Percentiles rank a stretch among this genome's conserved stretches.
Conservation (phyloP, 2,797 vertebrate genomes). For the Myiotriccus ornatus region DNA sequence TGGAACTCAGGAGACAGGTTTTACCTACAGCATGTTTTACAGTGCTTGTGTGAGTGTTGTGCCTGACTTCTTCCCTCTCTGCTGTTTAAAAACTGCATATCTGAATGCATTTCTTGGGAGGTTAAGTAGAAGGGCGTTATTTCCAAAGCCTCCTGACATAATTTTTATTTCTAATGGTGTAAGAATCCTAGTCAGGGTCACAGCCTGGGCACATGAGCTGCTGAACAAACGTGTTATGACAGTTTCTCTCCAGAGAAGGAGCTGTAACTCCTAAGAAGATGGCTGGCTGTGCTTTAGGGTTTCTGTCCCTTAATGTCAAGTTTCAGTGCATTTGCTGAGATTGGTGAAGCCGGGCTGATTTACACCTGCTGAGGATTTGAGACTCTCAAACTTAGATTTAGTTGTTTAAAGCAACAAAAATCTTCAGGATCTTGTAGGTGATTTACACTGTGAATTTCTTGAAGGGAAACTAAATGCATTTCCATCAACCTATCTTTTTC, state of each 20-base stretch:
- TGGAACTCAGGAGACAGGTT: not conserved
- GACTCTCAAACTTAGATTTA: not conserved
- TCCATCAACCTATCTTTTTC: not conserved
- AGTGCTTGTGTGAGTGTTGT: not conserved
- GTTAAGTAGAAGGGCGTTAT: slow-evolving; percentile 14
- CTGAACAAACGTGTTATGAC: not conserved
- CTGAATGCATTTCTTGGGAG: slow-evolving; percentile 8
- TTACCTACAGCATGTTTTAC: not conserved
- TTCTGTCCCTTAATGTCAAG: not conserved
- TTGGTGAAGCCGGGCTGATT: not conserved
- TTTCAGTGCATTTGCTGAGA: not conserved
- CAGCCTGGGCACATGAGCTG: not conserved
- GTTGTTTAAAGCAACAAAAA: not conserved
- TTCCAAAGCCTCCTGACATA: not conserved
- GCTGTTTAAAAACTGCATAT: not conserved
- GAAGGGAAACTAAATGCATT: not conserved
- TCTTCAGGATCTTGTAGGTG: not conserved
- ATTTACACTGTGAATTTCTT: not conserved
- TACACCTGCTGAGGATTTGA: not conserved
- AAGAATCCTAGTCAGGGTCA: not conserved
- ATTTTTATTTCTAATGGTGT: slow-evolving; percentile 11
- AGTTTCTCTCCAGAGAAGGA: not conserved
- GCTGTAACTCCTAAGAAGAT: not conserved
- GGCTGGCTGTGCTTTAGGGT: not conserved
- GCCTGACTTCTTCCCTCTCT: not conserved